These are phyloP conservation scores for Schizaphis graminum DNA, from an alignment of 2,888 invertebrate species.

Conservation along the genomic window DNA sequence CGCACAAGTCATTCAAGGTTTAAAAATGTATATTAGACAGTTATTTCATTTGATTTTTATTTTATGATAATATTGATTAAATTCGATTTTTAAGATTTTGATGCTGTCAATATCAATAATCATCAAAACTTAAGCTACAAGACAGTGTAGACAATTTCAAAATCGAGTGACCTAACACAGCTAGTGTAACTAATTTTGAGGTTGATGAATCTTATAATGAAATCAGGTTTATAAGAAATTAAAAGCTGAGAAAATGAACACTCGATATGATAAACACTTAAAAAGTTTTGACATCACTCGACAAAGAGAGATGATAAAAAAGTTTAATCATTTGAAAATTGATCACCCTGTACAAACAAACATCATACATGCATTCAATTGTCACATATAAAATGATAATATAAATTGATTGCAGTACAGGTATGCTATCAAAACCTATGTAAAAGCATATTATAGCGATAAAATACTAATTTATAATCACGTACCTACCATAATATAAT, in stretches of 20 bases:
- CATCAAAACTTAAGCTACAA: background rate
- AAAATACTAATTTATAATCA: conserved; percentile 26
- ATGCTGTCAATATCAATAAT: background rate
- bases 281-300: background rate
- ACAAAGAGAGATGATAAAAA: background rate
- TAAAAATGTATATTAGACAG: background rate
- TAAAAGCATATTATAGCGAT: conserved; percentile 24
- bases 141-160: background rate
- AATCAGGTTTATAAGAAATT: background rate
- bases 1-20: no score
- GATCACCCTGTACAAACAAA: background rate
- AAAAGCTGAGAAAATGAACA: background rate
- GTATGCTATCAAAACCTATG: conserved; percentile 38
- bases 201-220: background rate
- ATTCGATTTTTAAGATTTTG: background rate
- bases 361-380: background rate
- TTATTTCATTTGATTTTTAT: background rate
- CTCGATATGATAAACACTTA: background rate
- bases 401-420: conserved; percentile 29
- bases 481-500: background rate
- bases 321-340: background rate
- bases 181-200: background rate
- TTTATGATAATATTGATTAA: background rate
- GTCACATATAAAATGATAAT: conserved; percentile 10
- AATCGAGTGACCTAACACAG: background rate